Evolutionary conservation across 2,113 vertebrate species (phyloP).

Genomic region (Podocnemis expansa): DNA sequence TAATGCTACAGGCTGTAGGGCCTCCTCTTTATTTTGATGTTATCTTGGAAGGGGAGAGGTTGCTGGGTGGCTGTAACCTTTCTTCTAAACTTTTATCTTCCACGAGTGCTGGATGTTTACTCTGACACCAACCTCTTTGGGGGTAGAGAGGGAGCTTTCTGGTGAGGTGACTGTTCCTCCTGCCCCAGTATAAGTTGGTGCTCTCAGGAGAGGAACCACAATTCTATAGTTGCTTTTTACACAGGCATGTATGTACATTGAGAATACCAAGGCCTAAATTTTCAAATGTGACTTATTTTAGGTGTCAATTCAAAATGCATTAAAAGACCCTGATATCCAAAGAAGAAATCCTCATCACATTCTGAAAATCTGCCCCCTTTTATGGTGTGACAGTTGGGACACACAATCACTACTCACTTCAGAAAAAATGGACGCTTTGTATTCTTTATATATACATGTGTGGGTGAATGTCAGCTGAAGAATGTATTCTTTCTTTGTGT

Average conservation of each 20-base stretch:
- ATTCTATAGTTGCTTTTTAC: slow-evolving; percentile 10
- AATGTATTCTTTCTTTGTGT: background rate
- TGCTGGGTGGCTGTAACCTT: background rate
- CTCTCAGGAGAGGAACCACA: background rate
- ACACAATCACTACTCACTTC: background rate
- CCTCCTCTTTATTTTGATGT: background rate
- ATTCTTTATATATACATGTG: background rate
- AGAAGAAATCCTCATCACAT: background rate
- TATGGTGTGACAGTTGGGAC: background rate
- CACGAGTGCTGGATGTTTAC: background rate
- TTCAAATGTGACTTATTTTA: background rate
- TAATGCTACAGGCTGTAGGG: background rate
- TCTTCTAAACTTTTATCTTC: background rate
- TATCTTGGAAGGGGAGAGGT: background rate
- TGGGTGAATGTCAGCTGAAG: background rate
- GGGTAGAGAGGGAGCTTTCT: background rate
- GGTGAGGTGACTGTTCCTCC: background rate
- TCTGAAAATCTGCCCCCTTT: slow-evolving; percentile 3
- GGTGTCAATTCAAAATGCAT: background rate
- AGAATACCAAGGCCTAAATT: background rate
- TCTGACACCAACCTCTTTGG: background rate
- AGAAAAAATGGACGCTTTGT: background rate
- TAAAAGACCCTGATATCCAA: background rate
- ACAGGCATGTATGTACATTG: background rate
- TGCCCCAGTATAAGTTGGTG: background rate